Conservation (phyloP, 2,888 invertebrate species). For the Pseudococcus jackbeardsleyi region DNA sequence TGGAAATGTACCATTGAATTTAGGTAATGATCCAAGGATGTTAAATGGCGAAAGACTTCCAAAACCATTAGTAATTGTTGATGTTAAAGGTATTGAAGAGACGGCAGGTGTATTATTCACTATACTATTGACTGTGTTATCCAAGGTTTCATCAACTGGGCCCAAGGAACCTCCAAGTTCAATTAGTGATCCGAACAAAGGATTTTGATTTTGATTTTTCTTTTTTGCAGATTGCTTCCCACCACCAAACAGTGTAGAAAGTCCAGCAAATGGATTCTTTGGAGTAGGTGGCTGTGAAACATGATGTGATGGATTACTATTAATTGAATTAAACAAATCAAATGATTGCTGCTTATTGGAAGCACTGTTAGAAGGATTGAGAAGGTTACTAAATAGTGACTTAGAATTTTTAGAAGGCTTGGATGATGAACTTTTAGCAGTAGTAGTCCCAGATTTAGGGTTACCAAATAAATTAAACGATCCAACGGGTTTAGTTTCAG, state of each 20-base stretch:
- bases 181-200: not conserved
- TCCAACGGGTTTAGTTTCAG: not conserved
- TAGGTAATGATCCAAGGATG: not conserved
- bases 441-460: not conserved
- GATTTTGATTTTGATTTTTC: not conserved
- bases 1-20: not conserved
- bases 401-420: not conserved
- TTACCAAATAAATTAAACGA: not conserved
- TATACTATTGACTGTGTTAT: not conserved
- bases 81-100: not conserved
- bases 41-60: not conserved
- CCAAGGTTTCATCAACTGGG: not conserved
- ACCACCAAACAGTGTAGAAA: not conserved
- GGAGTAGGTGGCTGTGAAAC: not conserved
- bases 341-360: not conserved
- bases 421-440: not conserved
- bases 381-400: not conserved
- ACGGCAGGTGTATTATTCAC: not conserved
- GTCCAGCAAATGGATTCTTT: not conserved
- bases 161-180: constrained; percentile 24
- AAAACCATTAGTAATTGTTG: not conserved
- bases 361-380: not conserved
- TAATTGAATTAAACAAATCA: not conserved
- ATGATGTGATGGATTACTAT: not conserved
- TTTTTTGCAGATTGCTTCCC: not conserved